Percentiles rank a stretch among this genome's conserved stretches.
phyloP scores from a whole-genome alignment of 2,797 vertebrate species.

The Alcedo atthis region DNA sequence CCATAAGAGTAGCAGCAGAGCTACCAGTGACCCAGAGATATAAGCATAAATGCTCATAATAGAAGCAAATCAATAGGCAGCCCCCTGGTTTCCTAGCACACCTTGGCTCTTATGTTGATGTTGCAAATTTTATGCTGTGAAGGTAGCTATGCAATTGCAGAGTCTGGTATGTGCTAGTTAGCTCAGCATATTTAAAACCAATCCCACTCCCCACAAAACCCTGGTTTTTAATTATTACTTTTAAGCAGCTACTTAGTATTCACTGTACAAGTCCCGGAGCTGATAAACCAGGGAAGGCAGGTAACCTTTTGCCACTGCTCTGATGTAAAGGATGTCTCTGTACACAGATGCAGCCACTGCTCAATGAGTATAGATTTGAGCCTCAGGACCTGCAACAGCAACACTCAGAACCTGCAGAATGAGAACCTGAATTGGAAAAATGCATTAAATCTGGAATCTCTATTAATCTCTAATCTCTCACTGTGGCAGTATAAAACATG shows the following conservation, averaged over 20 bases:
- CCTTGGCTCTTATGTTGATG: neutral
- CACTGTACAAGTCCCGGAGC: neutral
- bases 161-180: neutral
- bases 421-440: neutral
- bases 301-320: neutral
- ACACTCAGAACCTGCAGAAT: neutral
- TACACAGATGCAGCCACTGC: neutral
- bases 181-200: neutral
- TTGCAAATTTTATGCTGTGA: neutral
- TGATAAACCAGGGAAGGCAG: neutral
- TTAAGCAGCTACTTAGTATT: neutral
- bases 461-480: neutral
- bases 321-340: neutral
- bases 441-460: neutral
- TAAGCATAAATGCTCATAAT: neutral
- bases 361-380: neutral
- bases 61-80: neutral
- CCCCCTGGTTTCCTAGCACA: neutral
- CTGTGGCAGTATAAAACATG: neutral
- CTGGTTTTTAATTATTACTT: neutral
- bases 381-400: neutral
- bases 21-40: neutral
- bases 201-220: neutral
- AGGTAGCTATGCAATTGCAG: neutral
- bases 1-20: neutral